Evolutionary conservation across 2,113 vertebrate genomes (phyloP).

Genomic region (Mastomys natalensis): DNA sequence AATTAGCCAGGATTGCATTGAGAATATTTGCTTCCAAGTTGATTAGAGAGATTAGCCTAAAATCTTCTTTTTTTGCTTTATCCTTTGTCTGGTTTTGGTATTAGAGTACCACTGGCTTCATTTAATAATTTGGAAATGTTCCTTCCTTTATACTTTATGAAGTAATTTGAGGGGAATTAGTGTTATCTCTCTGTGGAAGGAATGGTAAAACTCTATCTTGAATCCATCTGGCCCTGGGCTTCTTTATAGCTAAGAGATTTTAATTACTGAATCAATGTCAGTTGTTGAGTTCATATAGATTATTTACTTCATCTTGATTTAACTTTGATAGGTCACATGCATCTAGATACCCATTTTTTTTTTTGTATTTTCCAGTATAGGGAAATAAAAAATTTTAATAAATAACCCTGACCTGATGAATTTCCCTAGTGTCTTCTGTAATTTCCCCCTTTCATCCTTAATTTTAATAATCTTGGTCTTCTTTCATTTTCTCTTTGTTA

Average conservation of each 20-base stretch:
- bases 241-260: background rate
- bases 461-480: background rate
- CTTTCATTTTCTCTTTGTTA: background rate
- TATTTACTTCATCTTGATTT: background rate
- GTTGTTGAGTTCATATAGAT: background rate
- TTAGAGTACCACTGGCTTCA: background rate
- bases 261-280: background rate
- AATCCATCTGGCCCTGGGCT: background rate
- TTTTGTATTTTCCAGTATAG: background rate
- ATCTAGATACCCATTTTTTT: background rate
- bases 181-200: background rate
- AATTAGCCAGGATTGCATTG: background rate
- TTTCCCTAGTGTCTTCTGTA: background rate
- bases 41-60: background rate
- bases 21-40: background rate
- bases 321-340: background rate
- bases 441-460: background rate
- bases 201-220: background rate
- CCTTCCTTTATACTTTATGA: background rate
- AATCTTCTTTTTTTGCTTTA: background rate
- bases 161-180: background rate
- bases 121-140: background rate
- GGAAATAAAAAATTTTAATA: background rate
- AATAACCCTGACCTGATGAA: background rate
- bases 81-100: background rate